Evolutionary conservation across 2,797 vertebrate species (phyloP).

Genomic region (Ctenochaetus hawaiiensis): DNA sequence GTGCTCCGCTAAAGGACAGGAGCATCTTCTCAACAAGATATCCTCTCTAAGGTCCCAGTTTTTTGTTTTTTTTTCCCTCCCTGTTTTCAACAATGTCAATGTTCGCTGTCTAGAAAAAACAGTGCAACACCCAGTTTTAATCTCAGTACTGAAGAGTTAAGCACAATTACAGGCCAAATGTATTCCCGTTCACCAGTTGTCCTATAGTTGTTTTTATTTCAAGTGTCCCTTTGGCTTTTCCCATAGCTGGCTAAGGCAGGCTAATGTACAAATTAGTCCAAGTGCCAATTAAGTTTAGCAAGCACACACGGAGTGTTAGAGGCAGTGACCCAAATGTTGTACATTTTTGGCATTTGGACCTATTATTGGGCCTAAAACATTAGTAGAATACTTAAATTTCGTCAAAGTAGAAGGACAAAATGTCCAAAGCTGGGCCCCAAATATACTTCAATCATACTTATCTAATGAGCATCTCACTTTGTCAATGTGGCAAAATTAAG

Average conservation of each 20-base stretch:
- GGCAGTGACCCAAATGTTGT: not conserved
- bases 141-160: conserved; percentile 26
- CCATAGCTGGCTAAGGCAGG: conserved; percentile 17
- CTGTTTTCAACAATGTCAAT: conserved; percentile 26
- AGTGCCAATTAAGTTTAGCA: conserved; percentile 26
- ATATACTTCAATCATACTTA: not conserved
- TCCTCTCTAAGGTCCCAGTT: conserved; percentile 13
- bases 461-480: not conserved
- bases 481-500: conserved; percentile 2
- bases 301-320: conserved; percentile 5
- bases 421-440: not conserved
- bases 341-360: not conserved
- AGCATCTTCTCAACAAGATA: conserved; percentile 39
- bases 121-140: conserved; percentile 41
- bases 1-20: conserved; percentile 34
- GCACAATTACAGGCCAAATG: conserved; percentile 35
- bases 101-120: conserved; percentile 38
- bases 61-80: not conserved
- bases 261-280: conserved; percentile 43
- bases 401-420: not conserved
- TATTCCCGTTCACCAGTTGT: conserved; percentile 28
- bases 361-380: not conserved
- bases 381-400: not conserved
- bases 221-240: conserved; percentile 32
- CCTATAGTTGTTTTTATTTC: conserved; percentile 37